A percentile compares a stretch with the other conserved stretches of the same genome.
Evolutionary conservation across 64 coral and sea anemone genomes (phyloP).

Genomic region (Trachythela sp.): DNA sequence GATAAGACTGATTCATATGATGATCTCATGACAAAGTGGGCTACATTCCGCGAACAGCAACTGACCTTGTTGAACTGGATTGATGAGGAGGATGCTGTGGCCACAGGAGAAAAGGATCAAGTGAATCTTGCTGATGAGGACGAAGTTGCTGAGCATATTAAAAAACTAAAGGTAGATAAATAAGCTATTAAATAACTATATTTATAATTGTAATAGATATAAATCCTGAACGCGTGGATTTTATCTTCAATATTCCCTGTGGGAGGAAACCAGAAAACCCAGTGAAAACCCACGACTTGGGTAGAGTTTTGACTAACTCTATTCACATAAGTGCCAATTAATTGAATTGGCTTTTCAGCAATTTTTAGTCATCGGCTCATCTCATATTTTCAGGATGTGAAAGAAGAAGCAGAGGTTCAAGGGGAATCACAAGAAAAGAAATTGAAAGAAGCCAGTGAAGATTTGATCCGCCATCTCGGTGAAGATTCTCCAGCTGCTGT

Average conservation of each 20-base stretch:
- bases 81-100: background rate
- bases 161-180: background rate
- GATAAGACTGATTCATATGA: background rate
- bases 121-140: background rate
- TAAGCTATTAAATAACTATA: background rate
- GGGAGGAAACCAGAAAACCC: too few relatives aligned
- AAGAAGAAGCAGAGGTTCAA: background rate
- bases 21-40: background rate
- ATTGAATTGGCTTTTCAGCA: too few relatives aligned
- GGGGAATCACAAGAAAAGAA: background rate
- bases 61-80: conserved; percentile 15
- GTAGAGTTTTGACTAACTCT: too few relatives aligned
- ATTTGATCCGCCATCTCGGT: background rate
- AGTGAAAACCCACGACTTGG: too few relatives aligned
- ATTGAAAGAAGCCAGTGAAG: conserved; percentile 2
- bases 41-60: background rate
- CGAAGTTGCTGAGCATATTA: background rate
- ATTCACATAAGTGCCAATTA: too few relatives aligned
- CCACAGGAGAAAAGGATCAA: background rate
- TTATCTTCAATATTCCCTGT: too few relatives aligned
- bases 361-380: too few relatives aligned
- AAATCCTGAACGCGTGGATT: too few relatives aligned
- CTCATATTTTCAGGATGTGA: background rate
- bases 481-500: background rate
- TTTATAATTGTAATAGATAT: background rate